Base-by-base conservation (phyloP, 2,113 vertebrate species). In the Centropristis striata region DNA sequence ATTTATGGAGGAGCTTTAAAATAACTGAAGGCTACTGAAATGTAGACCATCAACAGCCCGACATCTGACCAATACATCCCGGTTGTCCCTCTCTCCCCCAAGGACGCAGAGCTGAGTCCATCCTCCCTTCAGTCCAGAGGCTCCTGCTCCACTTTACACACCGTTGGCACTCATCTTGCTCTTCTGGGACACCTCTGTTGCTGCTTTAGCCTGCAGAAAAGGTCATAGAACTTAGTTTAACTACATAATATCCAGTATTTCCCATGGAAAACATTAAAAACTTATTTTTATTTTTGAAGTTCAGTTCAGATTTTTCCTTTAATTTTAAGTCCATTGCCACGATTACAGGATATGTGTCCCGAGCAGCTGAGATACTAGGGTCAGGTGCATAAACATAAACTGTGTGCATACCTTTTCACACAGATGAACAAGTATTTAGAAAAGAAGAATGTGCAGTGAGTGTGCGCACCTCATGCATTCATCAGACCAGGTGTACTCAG, bases 111-210 rank as follows among this genome's bases (percentile, higher is more conserved):
- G 49, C 14, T 32, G 12, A 59, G 2, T 70, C 46, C 60, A 18
- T 41, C 78, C 37, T 27, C 58, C 8, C 37, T 69, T 55, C 69
- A 28, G 68, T 63, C 72, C 47, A 65, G 72, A 78, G 41, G 21
- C 64, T 57, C 76, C 53, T 10, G 25, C 60, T 57, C 50, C 39
- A 75, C 79, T 84, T 93, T 71, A 95, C 6, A 92, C 88, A 7
- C 95, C 95, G 10, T 96, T 95, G 71, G 93, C 95, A 60, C 89
- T 95, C 76, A 94, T 94, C 87, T 96, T 96, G 84, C 89, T 93
- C 83, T 96, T 95, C 86, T 93, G 93, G 28, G 92, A 75, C 51
- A 92, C 71, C 59, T 95, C 92, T 39, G 92, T 85, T 13, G 93
- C 93, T 18, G 90, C 93, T 91, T 95, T 94, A 55, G 92, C 92